phyloP scores from a whole-genome alignment of 2,888 invertebrate species.

The Heliconius hortense region DNA sequence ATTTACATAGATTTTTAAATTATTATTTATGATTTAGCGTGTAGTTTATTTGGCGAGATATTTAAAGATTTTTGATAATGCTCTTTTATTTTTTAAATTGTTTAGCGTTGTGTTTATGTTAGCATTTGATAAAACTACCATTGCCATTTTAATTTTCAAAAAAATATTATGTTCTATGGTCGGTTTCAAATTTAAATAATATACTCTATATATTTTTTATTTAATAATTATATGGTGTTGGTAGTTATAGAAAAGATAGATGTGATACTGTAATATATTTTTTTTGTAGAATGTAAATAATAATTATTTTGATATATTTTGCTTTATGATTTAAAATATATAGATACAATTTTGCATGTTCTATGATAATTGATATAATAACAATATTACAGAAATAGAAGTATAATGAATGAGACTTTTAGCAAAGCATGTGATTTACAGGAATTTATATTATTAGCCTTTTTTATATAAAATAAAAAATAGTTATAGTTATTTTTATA shows the following conservation, averaged over 20 bases:
- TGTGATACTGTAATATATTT: background rate
- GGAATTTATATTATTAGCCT: background rate
- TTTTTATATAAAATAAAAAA: background rate
- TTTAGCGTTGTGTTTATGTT: slow-evolving; percentile 42
- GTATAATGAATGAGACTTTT: background rate
- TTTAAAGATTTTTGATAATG: slow-evolving; percentile 18
- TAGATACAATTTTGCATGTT: slow-evolving; percentile 15
- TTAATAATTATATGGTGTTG: slow-evolving; percentile 26
- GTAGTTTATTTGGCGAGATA: slow-evolving; percentile 34
- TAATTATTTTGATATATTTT: slow-evolving; percentile 10
- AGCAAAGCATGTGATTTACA: background rate
- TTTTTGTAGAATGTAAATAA: slow-evolving; percentile 5
- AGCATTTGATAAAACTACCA: slow-evolving; percentile 40
- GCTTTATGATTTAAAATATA: background rate
- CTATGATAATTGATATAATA: background rate
- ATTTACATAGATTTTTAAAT: slow-evolving; percentile 23
- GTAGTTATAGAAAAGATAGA: slow-evolving; percentile 12
- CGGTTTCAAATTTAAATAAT: background rate
- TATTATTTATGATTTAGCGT: slow-evolving; percentile 29
- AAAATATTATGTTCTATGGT: background rate
- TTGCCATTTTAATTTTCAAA: slow-evolving; percentile 26
- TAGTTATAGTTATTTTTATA: background rate
- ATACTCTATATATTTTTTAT: background rate
- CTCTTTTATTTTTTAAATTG: slow-evolving; percentile 33
- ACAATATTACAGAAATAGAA: background rate